Percentiles rank a stretch among this genome's conserved stretches.
Evolutionary conservation across 2,888 invertebrate genomes (phyloP).

Genomic region (Conus canariensis): DNA sequence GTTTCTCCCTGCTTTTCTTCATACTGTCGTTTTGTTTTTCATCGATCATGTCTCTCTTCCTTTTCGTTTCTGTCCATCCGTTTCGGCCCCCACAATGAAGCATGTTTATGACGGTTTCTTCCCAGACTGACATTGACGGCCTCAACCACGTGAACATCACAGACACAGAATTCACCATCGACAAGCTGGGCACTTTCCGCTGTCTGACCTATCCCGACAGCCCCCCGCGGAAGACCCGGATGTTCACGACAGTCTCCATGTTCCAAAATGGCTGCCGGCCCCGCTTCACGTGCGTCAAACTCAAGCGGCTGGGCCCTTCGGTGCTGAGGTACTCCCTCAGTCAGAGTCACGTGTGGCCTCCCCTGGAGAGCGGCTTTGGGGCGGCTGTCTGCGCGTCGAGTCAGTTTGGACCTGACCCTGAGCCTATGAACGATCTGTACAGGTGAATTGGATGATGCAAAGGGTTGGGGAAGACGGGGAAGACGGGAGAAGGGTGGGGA

Average conservation of each 20-base stretch:
- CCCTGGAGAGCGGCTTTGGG: constrained; percentile 39
- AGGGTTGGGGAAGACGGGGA: too few species aligned
- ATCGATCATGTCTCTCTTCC: background rate
- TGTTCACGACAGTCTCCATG: constrained; percentile 64
- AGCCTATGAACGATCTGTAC: constrained; percentile 63
- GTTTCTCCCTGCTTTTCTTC: background rate
- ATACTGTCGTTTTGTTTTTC: background rate
- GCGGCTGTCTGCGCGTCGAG: constrained; percentile 53
- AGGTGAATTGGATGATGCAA: constrained; percentile 35
- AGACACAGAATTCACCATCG: constrained; percentile 48
- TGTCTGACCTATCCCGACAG: constrained; percentile 62
- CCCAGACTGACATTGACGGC: constrained; percentile 46
- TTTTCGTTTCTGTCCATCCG: background rate
- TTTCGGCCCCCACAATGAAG: background rate
- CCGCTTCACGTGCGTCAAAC: constrained; percentile 64
- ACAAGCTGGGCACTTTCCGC: constrained; percentile 61
- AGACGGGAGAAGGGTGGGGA: too few species aligned
- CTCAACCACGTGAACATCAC: constrained; percentile 36
- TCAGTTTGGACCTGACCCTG: constrained; percentile 62
- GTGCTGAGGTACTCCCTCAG: constrained; percentile 62
- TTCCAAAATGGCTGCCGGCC: constrained; percentile 71
- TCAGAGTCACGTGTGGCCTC: constrained; percentile 66
- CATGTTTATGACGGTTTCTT: too few species aligned
- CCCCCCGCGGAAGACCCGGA: constrained; percentile 51
- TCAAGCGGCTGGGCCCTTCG: constrained; percentile 59